Base-by-base conservation (phyloP, 2,113 vertebrate genomes). In the Calyptommatus sinebrachiatus region DNA sequence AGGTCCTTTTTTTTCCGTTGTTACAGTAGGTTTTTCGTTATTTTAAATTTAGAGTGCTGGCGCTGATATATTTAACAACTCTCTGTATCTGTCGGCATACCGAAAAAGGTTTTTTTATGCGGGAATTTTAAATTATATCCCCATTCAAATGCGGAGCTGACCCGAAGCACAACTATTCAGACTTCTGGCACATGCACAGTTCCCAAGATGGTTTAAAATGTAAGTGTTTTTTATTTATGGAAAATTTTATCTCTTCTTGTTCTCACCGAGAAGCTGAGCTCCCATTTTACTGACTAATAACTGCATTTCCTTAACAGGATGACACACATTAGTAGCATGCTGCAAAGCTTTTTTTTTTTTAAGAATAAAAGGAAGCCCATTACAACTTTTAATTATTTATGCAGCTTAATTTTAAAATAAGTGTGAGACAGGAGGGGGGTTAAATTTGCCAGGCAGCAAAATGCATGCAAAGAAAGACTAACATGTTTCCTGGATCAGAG, bases 361-460 rank as follows among this genome's bases (percentile, higher is more conserved):
- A 48, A 57, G 28, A 74, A 79, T 79, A 60, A 69, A 83, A 62
- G 46, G 41, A 68, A 79, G 57, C 41, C 28, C 16, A 50, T 74
- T 74, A 69, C 35, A 46, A n/a, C 66, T 78, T 74, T 83, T 78
- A 74, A 74, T 70, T 79, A 83, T 79, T 79, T 79, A 74, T 79
- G 63, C 65, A 63, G 35, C 69, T 83, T 83, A 69, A 83, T 83
- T 83, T 78, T 83, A 74, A 62, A n/a, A 69, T 9, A 22, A 74
- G 71, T 69, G 65, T 41, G 26, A 8, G 0, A 5, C 35, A n/a
- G 0, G 21, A 12, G 29, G 62, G 35, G 82, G 16, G 76, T 83
- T 0, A 53, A 21, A 65, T 76, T 71, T 80, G 67, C 29, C 72
- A 1, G 83, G 9, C 5, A 50, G 63, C 12, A 26, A n/a, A 80